phyloP scores from a whole-genome alignment of 2,797 vertebrate genomes.

The Silurus aristotelis region DNA sequence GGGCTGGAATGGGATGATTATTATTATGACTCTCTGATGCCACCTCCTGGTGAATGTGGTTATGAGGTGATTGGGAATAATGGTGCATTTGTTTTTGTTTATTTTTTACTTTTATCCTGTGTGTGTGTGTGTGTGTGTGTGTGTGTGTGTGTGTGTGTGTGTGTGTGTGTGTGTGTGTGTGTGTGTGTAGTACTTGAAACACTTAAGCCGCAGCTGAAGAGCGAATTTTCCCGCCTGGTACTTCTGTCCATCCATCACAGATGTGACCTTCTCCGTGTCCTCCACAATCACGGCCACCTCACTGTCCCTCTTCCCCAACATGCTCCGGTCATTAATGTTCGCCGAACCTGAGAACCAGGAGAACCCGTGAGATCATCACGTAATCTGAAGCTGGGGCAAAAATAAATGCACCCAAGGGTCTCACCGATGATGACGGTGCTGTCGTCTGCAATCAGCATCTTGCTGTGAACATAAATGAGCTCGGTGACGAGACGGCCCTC shows the following conservation, averaged over 20 bases:
- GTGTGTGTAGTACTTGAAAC: slow-evolving; percentile 81
- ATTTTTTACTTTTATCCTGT: too few relatives aligned
- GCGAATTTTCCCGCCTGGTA: slow-evolving; percentile 86
- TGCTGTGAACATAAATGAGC: slow-evolving; percentile 90
- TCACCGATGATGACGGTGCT: slow-evolving; percentile 87
- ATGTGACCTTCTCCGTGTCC: slow-evolving; percentile 80
- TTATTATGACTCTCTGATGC: too few relatives aligned
- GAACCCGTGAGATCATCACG: not conserved
- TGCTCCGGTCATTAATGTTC: slow-evolving; percentile 97
- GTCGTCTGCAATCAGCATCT: slow-evolving; percentile 86
- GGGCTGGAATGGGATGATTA: too few relatives aligned
- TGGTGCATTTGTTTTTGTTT: too few relatives aligned
- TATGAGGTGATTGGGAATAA: too few relatives aligned
- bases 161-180: slow-evolving; percentile 21
- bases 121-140: too few relatives aligned
- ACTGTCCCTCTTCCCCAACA: slow-evolving; percentile 97
- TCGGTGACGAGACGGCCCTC: slow-evolving; percentile 84
- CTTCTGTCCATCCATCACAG: slow-evolving; percentile 85
- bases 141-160: slow-evolving; percentile 28
- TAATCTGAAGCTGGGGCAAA: too few relatives aligned
- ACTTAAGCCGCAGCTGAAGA: slow-evolving; percentile 86
- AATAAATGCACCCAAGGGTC: slow-evolving; percentile 41
- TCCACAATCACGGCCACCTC: slow-evolving; percentile 92
- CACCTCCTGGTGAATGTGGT: too few relatives aligned
- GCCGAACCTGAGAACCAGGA: slow-evolving; percentile 81